phyloP scores from a whole-genome alignment of 1,140 invertebrate genomes.

The Drosophila burlai region DNA sequence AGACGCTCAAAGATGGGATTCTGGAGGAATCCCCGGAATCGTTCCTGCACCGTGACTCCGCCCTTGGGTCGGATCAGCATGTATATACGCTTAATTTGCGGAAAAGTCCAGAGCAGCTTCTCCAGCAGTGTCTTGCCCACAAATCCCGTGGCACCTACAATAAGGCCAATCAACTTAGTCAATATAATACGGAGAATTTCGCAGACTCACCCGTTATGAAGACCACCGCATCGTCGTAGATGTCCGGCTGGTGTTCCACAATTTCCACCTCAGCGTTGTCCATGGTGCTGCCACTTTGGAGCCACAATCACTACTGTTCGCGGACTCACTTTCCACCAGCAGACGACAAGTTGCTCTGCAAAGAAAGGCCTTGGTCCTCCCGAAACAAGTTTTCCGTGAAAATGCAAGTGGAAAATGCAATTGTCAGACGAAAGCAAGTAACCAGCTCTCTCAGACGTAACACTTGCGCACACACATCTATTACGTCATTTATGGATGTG shows the following conservation, averaged over 20 bases:
- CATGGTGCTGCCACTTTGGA: conserved; percentile 54
- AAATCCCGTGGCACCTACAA: conserved; percentile 85
- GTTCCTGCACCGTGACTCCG: conserved; percentile 60
- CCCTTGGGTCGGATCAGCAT: conserved; percentile 89
- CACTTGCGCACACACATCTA: conserved; percentile 27
- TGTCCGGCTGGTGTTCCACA: conserved; percentile 35
- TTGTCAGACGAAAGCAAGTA: conserved; percentile 36
- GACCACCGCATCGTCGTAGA: conserved; percentile 72
- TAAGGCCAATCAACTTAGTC: not conserved
- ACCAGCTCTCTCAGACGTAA: conserved; percentile 49
- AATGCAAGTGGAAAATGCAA: conserved; percentile 37
- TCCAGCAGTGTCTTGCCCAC: conserved; percentile 90
- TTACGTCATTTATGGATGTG: conserved; percentile 25
- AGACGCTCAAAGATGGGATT: conserved; percentile 79
- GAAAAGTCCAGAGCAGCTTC: conserved; percentile 90
- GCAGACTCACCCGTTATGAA: conserved; percentile 78
- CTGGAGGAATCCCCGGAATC: conserved; percentile 71
- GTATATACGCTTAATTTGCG: conserved; percentile 88
- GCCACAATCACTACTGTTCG: conserved; percentile 56
- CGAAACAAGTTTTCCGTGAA: conserved; percentile 73
- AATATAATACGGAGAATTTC: too few relatives aligned
- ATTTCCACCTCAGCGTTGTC: conserved; percentile 14
- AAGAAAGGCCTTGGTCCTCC: conserved; percentile 61
- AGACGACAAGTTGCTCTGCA: conserved; percentile 50
- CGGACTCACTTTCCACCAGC: conserved; percentile 46